A percentile compares a stretch with the other conserved stretches of the same genome.
phyloP scores from a whole-genome alignment of 2,888 invertebrate species.

The Philonicus albiceps region DNA sequence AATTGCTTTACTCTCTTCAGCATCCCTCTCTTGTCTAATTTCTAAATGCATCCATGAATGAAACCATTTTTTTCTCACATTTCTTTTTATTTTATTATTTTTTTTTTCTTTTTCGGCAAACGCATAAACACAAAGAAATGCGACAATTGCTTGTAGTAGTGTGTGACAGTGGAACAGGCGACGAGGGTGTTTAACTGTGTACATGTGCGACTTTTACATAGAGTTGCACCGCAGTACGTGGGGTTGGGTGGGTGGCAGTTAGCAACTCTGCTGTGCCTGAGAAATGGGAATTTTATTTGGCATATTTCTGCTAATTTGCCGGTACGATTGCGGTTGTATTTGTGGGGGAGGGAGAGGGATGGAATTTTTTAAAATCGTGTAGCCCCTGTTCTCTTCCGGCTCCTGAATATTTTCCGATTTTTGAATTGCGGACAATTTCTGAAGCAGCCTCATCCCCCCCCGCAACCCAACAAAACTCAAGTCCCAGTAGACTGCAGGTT shows the following conservation, averaged over 20 bases:
- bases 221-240: neutral
- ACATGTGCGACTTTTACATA: neutral
- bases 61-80: neutral
- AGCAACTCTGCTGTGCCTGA: neutral
- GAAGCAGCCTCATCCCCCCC: neutral
- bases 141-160: neutral
- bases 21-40: neutral
- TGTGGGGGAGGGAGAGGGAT: neutral
- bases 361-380: neutral
- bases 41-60: slow-evolving; percentile 17
- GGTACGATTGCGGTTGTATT: neutral
- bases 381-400: neutral
- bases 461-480: neutral
- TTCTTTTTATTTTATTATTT: neutral
- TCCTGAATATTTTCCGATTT: neutral
- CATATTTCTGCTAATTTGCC: neutral
- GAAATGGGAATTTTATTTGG: neutral
- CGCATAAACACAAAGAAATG: neutral
- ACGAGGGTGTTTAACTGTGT: neutral
- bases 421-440: neutral
- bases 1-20: neutral
- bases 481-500: neutral
- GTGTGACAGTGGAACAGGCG: neutral
- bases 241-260: neutral
- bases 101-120: neutral